These are phyloP conservation scores for Rhopalosiphum maidis DNA, from an alignment of 1,140 invertebrate genomes.

Conservation along the genomic window DNA sequence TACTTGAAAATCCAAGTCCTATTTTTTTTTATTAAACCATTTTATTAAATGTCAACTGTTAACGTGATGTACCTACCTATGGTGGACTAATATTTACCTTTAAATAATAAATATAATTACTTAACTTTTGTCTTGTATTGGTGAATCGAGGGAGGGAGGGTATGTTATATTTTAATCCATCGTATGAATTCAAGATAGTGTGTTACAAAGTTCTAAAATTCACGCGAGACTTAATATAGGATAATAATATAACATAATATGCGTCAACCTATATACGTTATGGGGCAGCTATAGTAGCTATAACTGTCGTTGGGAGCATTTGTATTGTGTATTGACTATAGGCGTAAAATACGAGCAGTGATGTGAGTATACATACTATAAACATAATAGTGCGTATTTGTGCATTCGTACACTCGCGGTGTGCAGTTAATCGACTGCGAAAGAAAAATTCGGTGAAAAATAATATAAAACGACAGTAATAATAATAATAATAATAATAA, in stretches of 20 bases:
- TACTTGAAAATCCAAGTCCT: too few species aligned
- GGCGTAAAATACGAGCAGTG: background rate
- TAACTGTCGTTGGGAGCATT: background rate
- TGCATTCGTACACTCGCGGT: background rate
- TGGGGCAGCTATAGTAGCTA: background rate
- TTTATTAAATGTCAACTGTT: too few species aligned
- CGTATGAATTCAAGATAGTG: background rate
- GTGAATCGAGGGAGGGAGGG: too few species aligned
- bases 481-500: conserved; percentile 27
- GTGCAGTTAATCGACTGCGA: background rate
- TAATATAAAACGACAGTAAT: conserved; percentile 6
- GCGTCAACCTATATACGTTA: background rate
- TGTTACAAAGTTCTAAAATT: background rate
- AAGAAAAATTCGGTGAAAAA: background rate
- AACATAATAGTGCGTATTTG: background rate
- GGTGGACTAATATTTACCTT: too few species aligned
- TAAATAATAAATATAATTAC: background rate
- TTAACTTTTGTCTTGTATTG: background rate
- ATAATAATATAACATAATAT: background rate
- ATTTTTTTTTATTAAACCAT: too few species aligned
- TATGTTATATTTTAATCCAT: background rate
- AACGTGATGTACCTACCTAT: too few species aligned
- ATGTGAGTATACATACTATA: background rate
- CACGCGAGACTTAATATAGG: background rate
- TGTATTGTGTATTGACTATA: background rate